Evolutionary conservation across 2,888 invertebrate genomes (phyloP).

Genomic region (Drosophila vallismaia): DNA sequence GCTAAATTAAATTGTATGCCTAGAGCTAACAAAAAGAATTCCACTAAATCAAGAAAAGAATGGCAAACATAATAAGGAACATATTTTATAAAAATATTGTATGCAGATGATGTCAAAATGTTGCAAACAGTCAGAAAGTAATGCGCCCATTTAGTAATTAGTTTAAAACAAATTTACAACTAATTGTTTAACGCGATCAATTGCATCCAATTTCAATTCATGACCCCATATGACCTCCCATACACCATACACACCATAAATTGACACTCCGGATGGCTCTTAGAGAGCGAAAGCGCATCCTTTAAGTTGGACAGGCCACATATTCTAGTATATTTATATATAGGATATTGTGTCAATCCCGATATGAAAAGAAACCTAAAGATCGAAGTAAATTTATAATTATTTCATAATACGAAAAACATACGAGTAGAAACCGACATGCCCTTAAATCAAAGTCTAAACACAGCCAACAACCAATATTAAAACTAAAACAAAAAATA

Average conservation of each 20-base stretch:
- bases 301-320: slow-evolving; percentile 27
- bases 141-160: slow-evolving; percentile 74
- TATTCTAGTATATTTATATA: slow-evolving; percentile 45
- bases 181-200: slow-evolving; percentile 73
- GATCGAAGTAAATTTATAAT: slow-evolving; percentile 62
- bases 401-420: slow-evolving; percentile 41
- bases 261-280: slow-evolving; percentile 58
- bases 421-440: slow-evolving; percentile 64
- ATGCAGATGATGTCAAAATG: slow-evolving; percentile 79
- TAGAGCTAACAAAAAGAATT: slow-evolving; percentile 45
- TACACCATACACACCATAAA: slow-evolving; percentile 35
- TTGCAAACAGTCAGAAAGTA: slow-evolving; percentile 71
- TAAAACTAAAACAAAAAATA: slow-evolving; percentile 36
- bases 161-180: slow-evolving; percentile 78
- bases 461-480: slow-evolving; percentile 53
- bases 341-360: slow-evolving; percentile 48
- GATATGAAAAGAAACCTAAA: slow-evolving; percentile 41
- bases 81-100: slow-evolving; percentile 80
- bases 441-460: slow-evolving; percentile 74
- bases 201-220: slow-evolving; percentile 42
- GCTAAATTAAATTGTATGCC: slow-evolving; percentile 73
- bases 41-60: slow-evolving; percentile 58
- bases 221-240: slow-evolving; percentile 4
- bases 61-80: slow-evolving; percentile 56
- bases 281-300: slow-evolving; percentile 59